These are phyloP conservation scores for Danaus chrysippus DNA, from an alignment of 2,888 invertebrate genomes.

Conservation along the genomic window DNA sequence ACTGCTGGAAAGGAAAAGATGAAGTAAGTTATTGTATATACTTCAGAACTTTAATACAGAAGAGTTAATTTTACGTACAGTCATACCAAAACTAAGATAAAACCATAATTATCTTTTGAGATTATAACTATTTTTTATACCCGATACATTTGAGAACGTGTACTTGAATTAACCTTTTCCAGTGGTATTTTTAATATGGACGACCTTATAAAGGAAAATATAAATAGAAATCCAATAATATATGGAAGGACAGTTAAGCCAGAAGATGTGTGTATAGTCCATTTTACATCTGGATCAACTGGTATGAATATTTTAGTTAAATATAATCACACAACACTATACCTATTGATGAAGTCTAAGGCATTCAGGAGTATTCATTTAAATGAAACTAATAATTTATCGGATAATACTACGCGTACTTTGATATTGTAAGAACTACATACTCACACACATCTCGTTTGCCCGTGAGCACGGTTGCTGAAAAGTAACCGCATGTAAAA, in stretches of 20 bases:
- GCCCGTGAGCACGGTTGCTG: too few relatives aligned
- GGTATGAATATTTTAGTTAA: constrained; percentile 48
- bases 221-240: constrained; percentile 43
- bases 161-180: constrained; percentile 27
- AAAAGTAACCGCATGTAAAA: too few relatives aligned
- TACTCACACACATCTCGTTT: too few relatives aligned
- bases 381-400: too few relatives aligned
- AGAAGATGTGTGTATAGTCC: constrained; percentile 86
- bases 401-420: too few relatives aligned
- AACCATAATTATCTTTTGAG: not conserved
- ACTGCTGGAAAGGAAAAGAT: constrained; percentile 71
- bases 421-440: too few relatives aligned
- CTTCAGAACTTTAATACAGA: not conserved
- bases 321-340: too few relatives aligned
- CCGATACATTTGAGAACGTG: too few relatives aligned
- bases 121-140: not conserved
- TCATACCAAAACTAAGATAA: not conserved
- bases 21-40: constrained; percentile 64
- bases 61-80: too few relatives aligned
- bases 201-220: constrained; percentile 45
- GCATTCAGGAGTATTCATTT: too few relatives aligned
- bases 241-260: constrained; percentile 80
- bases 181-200: constrained; percentile 56
- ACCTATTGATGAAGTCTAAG: too few relatives aligned
- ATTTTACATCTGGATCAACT: constrained; percentile 86